phyloP scores from a whole-genome alignment of 2,888 invertebrate species.

The Amiota communis region DNA sequence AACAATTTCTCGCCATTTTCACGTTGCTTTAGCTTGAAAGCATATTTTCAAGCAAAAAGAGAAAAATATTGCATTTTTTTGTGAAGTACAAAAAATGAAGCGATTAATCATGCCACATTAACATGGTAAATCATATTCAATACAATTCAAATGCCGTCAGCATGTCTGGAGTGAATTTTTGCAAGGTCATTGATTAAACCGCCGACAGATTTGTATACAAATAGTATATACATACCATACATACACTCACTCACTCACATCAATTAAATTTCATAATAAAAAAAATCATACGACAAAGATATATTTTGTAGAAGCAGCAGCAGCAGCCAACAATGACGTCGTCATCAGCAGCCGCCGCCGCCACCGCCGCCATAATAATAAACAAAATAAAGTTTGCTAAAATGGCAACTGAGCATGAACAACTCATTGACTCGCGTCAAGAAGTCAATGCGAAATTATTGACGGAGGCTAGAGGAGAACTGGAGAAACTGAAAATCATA shows the following conservation, averaged over 20 bases:
- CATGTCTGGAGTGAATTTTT: constrained; percentile 10
- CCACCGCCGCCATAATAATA: background rate
- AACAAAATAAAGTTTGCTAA: no score
- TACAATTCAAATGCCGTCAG: constrained; percentile 9
- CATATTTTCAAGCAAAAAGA: no score
- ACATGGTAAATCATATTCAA: background rate
- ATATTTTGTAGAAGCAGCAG: constrained; percentile 17
- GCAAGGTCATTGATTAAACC: constrained; percentile 35
- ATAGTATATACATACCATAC: constrained; percentile 36
- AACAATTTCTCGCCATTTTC: no score
- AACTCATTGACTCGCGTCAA: no score
- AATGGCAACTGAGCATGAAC: no score
- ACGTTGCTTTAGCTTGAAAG: no score
- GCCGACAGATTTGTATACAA: constrained; percentile 62
- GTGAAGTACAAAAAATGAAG: no score
- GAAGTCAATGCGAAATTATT: no score
- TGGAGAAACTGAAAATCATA: constrained; percentile 13
- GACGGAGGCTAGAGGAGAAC: no score
- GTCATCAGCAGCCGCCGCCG: background rate
- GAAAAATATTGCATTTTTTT: no score
- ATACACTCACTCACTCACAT: background rate
- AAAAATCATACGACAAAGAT: constrained; percentile 34
- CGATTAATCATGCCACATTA: background rate
- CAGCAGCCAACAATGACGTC: background rate
- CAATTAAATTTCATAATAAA: background rate